Evolutionary conservation across 2,113 vertebrate genomes (phyloP), one percentile per base, ranked within the genome.

Genomic region (Chascanopsetta lugubris): DNA sequence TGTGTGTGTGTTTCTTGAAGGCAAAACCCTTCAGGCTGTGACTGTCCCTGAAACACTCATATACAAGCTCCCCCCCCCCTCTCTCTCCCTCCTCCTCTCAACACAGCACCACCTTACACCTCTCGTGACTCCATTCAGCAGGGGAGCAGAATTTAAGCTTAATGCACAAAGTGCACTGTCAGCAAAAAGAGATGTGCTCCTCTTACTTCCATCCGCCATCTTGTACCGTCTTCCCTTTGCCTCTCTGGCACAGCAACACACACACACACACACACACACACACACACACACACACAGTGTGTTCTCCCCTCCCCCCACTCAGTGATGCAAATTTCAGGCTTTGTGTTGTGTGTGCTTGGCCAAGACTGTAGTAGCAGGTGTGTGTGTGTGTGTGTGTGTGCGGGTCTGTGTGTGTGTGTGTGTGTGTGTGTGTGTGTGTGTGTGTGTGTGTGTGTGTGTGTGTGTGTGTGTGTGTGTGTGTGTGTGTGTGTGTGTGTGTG

Each of bases 241-340:
- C 56, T 82, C 56, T 4, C 74, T 84, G 80, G 83, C 82, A 87
- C 76, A 67, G 74, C 78, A 85, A 83, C 82, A 87, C 79, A n/a
- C n/a, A n/a, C n/a, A n/a, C n/a, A n/a, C n/a, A n/a, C n/a, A n/a
- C n/a, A n/a, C n/a, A n/a, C n/a, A n/a, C n/a, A n/a, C n/a, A n/a
- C n/a, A n/a, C n/a, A n/a, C n/a, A n/a, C n/a, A n/a, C n/a, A n/a
- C n/a, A 85, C 64, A 79, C 74, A 46, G 36, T 60, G 61, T 60
- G 42, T 59, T 77, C 50, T 73, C 84, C 80, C 75, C 78, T 71
- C 84, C 85, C 79, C 88, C 84, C 79, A 74, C 69, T 72, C 77
- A 72, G 67, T 55, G 80, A 87, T 87, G 86, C 88, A 90, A 89
- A 91, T 92, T 91, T 88, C 89, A 82, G 82, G 77, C 87, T 90